Evolutionary conservation across 2,797 vertebrate genomes (phyloP), one percentile per base, ranked within the genome.

Genomic region (Zenarchopterus dispar): DNA sequence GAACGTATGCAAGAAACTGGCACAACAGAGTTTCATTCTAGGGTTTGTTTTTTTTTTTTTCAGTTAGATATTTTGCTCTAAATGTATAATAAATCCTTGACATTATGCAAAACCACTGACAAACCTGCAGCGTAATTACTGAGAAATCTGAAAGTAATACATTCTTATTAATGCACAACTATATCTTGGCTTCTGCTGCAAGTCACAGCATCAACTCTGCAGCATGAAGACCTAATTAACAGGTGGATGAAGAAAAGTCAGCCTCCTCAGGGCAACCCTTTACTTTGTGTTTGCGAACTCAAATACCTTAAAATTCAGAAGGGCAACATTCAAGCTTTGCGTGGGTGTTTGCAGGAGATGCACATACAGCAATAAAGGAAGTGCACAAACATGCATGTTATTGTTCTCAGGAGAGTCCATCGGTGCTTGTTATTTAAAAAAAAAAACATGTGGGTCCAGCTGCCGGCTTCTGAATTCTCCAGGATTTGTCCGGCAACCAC

Each of bases 171-270:
- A 76, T 22, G 57, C 51, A 70, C 33, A 51, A 53, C 72, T 63
- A 65, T 63, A 57, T 63, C 52, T 33, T 39, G 5, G 36, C 43
- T 62, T 44, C 43, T 62, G 55, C 76, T 17, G 4, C 47, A 65
- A 82, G 70, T 82, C 51, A 74, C 16, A 64, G 44, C 67, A 61
- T 62, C 2, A 21, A 70, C 63, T 71, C 19, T 0, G 50, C 33
- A 19, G 69, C 58, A 67, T 55, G 63, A 67, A 78, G 56, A 72
- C 33, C 67, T 73, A 84, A 85, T 86, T 84, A 78, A 77, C 74
- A 64, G 51, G 55, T 72, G 57, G 28, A 72, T 77, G 62, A 67
- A 80, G 60, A 63, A 28, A 74, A 80, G 79, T 56, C 31, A 51
- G 66, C 70, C 56, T 66, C 59, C 80, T 82, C 13, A 23, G 58